Evolutionary conservation across 1,140 invertebrate species (phyloP), one percentile per base, ranked within the genome.

Genomic region (Drosophila auraria): DNA sequence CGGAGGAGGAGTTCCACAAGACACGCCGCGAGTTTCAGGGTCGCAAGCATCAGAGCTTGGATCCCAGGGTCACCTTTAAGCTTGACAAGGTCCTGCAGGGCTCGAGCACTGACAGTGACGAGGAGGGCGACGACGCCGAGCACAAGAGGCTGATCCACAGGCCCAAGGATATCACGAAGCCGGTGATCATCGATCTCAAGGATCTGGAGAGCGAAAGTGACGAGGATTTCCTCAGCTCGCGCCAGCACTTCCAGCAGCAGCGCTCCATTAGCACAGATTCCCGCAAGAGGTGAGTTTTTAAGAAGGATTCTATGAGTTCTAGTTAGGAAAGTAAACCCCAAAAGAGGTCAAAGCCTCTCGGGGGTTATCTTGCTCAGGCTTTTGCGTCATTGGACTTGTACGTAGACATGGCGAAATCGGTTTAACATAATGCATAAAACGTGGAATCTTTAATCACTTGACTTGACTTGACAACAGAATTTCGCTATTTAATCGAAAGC

Each of bases 131-230:
- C 61, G 91, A 93, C 76, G 82, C 73, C 25, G 92, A 93, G 63
- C 91, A 92, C 42, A 92, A 91, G 17, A 80, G 91, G 7, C 66
- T 93, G 8, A 92, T 93, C 15, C 87, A 93, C 58, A 77, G 90
- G 11, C 87, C 90, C 57, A 91, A 92, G 63, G 92, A 93, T 53
- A 93, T 93, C 56, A 93, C 92, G 63, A 93, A 93, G 66, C 92
- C 92, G 65, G 56, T 93, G 36, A 89, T 93, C 50, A 93, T 93
- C 59, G 92, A 93, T 72, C 78, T 93, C 30, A 92, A 93, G 74
- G 92, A 93, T 76, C 65, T 93, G 53, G 92, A 93, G 42, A 92
- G 86, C 51, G 92, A 92, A 27, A 93, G 92, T 53, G 92, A 93
- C 74, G 92, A 93, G 58, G 92, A 93, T 42, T 93, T 92, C 51